phyloP scores from a whole-genome alignment of 2,797 vertebrate genomes.

The Orientallactaga sibirica region DNA sequence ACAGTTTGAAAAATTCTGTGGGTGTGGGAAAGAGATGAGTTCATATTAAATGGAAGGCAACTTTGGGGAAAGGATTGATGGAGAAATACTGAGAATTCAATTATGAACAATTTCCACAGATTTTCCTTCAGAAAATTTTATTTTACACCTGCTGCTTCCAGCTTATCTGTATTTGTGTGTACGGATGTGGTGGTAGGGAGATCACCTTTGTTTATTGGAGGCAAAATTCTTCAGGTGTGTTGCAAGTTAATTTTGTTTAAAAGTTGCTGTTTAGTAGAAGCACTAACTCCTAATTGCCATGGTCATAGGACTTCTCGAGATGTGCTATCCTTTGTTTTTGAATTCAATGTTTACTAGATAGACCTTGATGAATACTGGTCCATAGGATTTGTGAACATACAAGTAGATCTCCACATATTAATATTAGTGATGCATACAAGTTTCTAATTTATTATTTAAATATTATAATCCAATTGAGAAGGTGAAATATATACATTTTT shows the following conservation, averaged over 20 bases:
- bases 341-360: background rate
- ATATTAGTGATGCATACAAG: background rate
- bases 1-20: constrained; percentile 23
- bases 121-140: background rate
- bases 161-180: background rate
- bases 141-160: background rate
- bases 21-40: background rate
- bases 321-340: background rate
- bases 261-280: background rate
- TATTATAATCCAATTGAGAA: background rate
- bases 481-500: constrained; percentile 28
- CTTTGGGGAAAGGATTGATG: constrained; percentile 17
- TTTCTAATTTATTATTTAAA: constrained; percentile 7
- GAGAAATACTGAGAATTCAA: background rate
- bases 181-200: background rate
- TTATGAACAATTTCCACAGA: background rate
- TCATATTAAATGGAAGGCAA: background rate
- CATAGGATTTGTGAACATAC: background rate
- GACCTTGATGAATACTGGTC: background rate
- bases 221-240: background rate
- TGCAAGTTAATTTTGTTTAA: constrained; percentile 28
- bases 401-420: background rate
- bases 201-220: background rate
- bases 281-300: background rate
- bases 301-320: background rate